A percentile compares a stretch with the other conserved stretches of the same genome.
Conservation (phyloP, 2,888 invertebrate genomes). For the Pterostichus niger region DNA sequence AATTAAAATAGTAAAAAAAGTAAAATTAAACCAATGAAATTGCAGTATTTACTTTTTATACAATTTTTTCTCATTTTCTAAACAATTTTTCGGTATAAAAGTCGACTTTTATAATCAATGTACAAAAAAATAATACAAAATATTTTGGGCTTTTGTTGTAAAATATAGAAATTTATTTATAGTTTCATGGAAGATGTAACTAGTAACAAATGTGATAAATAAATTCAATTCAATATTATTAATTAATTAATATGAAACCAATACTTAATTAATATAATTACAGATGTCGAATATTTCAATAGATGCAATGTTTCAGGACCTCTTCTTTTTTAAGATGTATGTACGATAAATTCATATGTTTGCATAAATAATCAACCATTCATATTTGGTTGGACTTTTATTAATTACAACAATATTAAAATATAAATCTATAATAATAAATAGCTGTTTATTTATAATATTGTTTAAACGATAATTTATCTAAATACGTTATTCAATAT, state of each 20-base stretch:
- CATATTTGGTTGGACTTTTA: neutral
- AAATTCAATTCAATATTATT: constrained; percentile 2
- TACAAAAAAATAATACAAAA: too few species aligned
- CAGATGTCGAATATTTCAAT: neutral
- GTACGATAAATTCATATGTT: constrained; percentile 3
- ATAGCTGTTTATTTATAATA: neutral
- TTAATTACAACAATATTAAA: neutral
- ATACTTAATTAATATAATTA: neutral
- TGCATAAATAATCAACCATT: neutral
- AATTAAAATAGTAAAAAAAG: too few species aligned
- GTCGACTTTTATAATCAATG: too few species aligned
- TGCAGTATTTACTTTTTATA: too few species aligned
- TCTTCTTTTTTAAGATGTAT: too few species aligned
- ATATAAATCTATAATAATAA: constrained; percentile 5
- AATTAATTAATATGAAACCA: constrained; percentile 10
- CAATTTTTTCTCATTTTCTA: too few species aligned
- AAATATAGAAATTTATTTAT: too few species aligned
- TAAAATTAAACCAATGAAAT: too few species aligned
- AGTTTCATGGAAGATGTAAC: too few species aligned
- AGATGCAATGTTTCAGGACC: neutral
- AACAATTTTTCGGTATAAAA: too few species aligned
- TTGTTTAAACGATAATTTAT: neutral
- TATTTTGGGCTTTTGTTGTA: too few species aligned
- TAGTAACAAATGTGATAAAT: too few species aligned
- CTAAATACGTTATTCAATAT: neutral